Evolutionary conservation across 2,797 vertebrate species (phyloP).

Genomic region (Hyperoplus immaculatus): DNA sequence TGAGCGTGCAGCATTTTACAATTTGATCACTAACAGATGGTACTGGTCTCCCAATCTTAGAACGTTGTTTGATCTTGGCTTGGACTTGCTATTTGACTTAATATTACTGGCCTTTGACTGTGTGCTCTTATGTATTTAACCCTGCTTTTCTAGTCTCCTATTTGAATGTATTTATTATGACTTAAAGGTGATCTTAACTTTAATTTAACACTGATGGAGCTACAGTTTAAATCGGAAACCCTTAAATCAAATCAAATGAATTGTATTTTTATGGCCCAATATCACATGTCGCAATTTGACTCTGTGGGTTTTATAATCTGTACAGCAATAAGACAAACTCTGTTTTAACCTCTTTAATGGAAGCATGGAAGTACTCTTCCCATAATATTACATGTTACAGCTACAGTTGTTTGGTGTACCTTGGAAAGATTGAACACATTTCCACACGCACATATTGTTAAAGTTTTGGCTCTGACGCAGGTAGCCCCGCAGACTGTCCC

Average conservation of each 20-base stretch:
- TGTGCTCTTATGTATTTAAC: conserved; percentile 4
- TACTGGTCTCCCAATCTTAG: conserved; percentile 50
- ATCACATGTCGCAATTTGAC: too few species aligned
- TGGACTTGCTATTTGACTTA: conserved; percentile 54
- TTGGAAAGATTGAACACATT: conserved; percentile 47
- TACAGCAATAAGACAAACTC: too few species aligned
- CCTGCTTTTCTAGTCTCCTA: neutral
- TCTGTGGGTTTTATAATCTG: too few species aligned
- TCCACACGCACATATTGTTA: conserved; percentile 31
- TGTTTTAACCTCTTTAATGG: too few species aligned
- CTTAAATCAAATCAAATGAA: too few species aligned
- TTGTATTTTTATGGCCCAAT: too few species aligned
- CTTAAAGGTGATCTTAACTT: neutral
- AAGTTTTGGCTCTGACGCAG: conserved; percentile 54
- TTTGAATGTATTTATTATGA: conserved; percentile 14
- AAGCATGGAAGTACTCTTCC: conserved; percentile 10
- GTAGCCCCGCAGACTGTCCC: conserved; percentile 57
- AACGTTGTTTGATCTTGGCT: conserved; percentile 66
- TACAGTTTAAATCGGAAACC: conserved; percentile 7
- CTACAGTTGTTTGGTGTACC: conserved; percentile 59
- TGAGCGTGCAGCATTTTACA: conserved; percentile 59
- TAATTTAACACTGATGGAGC: neutral
- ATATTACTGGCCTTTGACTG: conserved; percentile 34
- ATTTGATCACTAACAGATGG: conserved; percentile 80
- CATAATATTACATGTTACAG: conserved; percentile 46